These are phyloP conservation scores for Astropecten irregularis DNA, from an alignment of 53 echinoderm and acorn worm species.

Conservation along the genomic window DNA sequence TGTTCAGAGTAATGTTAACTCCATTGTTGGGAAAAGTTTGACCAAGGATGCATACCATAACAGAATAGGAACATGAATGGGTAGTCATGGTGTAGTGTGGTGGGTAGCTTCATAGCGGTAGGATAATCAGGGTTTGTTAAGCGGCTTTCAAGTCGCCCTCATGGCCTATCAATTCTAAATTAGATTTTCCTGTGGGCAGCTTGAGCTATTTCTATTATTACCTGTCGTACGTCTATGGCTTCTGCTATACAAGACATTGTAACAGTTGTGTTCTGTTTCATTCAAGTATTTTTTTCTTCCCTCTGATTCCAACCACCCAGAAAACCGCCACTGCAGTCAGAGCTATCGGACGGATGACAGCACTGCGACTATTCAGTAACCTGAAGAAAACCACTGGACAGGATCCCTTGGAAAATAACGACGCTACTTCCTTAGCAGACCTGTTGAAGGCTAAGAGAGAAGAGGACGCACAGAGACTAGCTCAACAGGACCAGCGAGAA, in stretches of 20 bases:
- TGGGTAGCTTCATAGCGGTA: neutral
- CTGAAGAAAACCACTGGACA: conserved; percentile 56
- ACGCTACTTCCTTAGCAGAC: conserved; percentile 22
- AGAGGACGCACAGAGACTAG: conserved; percentile 3
- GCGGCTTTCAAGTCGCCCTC: neutral
- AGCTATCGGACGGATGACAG: conserved; percentile 95
- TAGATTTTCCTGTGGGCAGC: neutral
- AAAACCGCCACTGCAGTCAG: conserved; percentile 96
- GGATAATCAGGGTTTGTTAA: conserved; percentile 2
- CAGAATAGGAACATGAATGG: neutral
- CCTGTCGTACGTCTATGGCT: neutral
- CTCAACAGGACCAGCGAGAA: neutral
- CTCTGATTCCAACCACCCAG: conserved; percentile 52
- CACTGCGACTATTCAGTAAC: conserved; percentile 71
- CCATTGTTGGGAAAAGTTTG: conserved; percentile 13
- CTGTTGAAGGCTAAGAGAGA: conserved; percentile 46
- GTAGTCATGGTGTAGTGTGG: conserved; percentile 13
- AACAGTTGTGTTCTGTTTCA: conserved; percentile 9
- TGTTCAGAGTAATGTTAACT: conserved; percentile 24
- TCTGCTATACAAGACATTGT: neutral
- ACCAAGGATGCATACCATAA: conserved; percentile 16
- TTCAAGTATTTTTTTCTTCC: neutral
- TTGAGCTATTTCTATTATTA: neutral
- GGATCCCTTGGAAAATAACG: conserved; percentile 6
- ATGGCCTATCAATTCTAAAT: conserved; percentile 7